A percentile compares a stretch with the other conserved stretches of the same genome.
These are phyloP conservation scores for Ptychoptera contaminata DNA, from an alignment of 2,888 invertebrate genomes.

Conservation along the genomic window DNA sequence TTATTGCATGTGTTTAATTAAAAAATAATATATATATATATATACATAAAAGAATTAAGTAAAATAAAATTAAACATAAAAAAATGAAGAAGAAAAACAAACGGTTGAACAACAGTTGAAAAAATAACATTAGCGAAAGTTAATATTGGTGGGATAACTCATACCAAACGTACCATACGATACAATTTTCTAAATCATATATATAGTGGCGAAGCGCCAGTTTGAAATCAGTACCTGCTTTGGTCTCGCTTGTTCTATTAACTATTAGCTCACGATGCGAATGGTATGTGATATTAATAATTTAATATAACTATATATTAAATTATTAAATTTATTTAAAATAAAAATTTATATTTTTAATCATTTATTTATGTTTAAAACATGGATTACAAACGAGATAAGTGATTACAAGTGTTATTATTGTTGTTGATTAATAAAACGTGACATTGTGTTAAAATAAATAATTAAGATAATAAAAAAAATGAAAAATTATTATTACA, in stretches of 20 bases:
- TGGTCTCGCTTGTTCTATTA: conserved; percentile 23
- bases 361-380: too few species aligned
- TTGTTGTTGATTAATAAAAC: background rate
- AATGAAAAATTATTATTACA: background rate
- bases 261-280: conserved; percentile 28
- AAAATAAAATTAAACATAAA: too few species aligned
- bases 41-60: too few species aligned
- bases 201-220: conserved; percentile 24
- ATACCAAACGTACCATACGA: background rate
- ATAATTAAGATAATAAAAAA: background rate
- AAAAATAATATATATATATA: too few species aligned
- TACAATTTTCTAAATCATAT: conserved; percentile 15
- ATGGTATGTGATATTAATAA: conserved; percentile 22
- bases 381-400: too few species aligned
- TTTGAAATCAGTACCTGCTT: conserved; percentile 30
- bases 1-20: too few species aligned
- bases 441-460: background rate
- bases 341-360: too few species aligned
- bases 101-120: too few species aligned
- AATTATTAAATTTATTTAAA: conserved; percentile 1
- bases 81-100: too few species aligned
- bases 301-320: background rate
- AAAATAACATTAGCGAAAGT: too few species aligned
- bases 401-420: background rate
- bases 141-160: too few species aligned